These are phyloP conservation scores for Pygoscelis antarcticus DNA, from an alignment of 2,113 vertebrate genomes.

Conservation along the genomic window DNA sequence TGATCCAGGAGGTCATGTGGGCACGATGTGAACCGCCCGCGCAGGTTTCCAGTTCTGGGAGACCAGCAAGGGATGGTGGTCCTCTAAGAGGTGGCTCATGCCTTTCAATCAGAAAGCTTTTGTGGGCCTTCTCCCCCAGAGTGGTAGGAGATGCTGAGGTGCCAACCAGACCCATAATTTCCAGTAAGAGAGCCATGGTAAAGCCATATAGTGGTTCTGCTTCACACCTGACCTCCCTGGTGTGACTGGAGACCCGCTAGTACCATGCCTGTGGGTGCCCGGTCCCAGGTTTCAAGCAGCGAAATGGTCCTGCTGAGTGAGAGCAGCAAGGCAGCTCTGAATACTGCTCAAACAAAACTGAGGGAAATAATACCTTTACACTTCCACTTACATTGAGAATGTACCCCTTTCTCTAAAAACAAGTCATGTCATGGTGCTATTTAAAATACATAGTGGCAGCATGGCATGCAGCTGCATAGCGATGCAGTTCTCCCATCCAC, in stretches of 20 bases:
- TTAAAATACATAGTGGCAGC: not conserved
- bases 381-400: not conserved
- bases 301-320: not conserved
- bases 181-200: not conserved
- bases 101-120: not conserved
- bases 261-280: accelerated
- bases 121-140: not conserved
- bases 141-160: not conserved
- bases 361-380: not conserved
- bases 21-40: accelerated
- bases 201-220: not conserved
- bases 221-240: not conserved
- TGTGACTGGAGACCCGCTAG: not conserved
- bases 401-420: not conserved
- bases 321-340: not conserved
- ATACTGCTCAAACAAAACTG: not conserved
- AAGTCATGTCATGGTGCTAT: not conserved
- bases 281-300: not conserved
- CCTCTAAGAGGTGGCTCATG: not conserved
- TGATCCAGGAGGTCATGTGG: not conserved
- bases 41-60: not conserved
- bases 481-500: not conserved
- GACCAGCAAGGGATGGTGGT: not conserved
- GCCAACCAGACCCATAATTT: not conserved
- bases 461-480: accelerated